phyloP scores from a whole-genome alignment of 2,797 vertebrate genomes.

The Cynodonichthys magdalenae region DNA sequence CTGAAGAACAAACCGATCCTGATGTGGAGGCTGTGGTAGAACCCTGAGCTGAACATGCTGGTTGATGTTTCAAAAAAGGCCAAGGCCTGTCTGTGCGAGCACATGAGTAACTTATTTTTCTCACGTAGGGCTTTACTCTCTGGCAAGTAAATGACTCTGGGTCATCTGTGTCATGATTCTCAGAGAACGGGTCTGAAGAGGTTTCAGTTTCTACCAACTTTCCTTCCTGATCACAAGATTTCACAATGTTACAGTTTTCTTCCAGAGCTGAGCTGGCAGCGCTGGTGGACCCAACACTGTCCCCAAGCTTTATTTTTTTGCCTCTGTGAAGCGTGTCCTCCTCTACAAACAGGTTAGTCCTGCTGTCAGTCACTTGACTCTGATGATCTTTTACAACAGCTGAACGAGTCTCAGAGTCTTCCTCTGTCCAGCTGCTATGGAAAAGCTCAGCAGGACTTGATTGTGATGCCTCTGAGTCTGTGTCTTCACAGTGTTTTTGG shows the following conservation, averaged over 20 bases:
- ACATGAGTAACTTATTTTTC: slow-evolving; percentile 54
- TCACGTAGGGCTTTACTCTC: slow-evolving; percentile 65
- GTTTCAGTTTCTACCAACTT: slow-evolving; percentile 4
- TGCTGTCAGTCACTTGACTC: slow-evolving; percentile 20
- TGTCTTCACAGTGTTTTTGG: background rate
- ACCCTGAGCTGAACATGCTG: background rate
- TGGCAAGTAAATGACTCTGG: slow-evolving; percentile 73
- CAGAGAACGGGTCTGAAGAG: background rate
- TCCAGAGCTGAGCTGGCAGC: background rate
- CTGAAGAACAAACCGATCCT: background rate
- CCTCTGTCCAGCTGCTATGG: slow-evolving; percentile 1
- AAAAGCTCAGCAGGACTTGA: slow-evolving; percentile 14
- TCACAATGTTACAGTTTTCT: background rate
- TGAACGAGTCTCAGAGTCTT: slow-evolving; percentile 45
- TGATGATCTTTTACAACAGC: slow-evolving; percentile 48
- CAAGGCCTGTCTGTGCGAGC: slow-evolving; percentile 76
- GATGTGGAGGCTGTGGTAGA: slow-evolving; percentile 1
- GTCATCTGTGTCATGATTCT: slow-evolving; percentile 2
- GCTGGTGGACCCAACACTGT: slow-evolving; percentile 2
- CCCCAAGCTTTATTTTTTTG: slow-evolving; percentile 40
- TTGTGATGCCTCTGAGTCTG: background rate
- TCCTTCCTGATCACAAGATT: background rate
- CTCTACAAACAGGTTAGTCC: slow-evolving; percentile 16
- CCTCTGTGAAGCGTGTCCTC: slow-evolving; percentile 9
- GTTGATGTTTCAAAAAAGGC: slow-evolving; percentile 66